A percentile compares a stretch with the other conserved stretches of the same genome.
phyloP scores from a whole-genome alignment of 2,888 invertebrate genomes.

The Platynereis dumerilii region DNA sequence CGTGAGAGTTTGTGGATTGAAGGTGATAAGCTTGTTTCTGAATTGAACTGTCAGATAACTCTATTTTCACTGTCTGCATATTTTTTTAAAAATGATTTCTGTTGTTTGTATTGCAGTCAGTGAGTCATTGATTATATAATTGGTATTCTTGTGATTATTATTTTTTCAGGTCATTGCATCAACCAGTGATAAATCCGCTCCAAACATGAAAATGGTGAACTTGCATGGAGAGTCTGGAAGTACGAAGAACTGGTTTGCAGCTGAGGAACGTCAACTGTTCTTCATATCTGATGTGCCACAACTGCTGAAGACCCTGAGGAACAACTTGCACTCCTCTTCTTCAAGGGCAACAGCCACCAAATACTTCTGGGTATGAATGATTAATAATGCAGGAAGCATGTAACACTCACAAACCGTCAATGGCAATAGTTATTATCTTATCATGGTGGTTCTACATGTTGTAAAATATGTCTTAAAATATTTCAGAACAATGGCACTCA shows the following conservation, averaged over 20 bases:
- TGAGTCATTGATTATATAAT: too few relatives aligned
- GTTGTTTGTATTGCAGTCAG: too few relatives aligned
- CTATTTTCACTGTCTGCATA: too few relatives aligned
- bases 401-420: too few relatives aligned
- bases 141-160: too few relatives aligned
- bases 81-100: too few relatives aligned
- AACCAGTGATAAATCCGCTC: slow-evolving; percentile 22
- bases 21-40: slow-evolving; percentile 6
- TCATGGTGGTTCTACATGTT: too few relatives aligned
- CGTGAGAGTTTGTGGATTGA: slow-evolving; percentile 13
- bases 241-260: slow-evolving; percentile 11
- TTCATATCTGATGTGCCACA: slow-evolving; percentile 24
- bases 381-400: too few relatives aligned
- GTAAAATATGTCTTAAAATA: not conserved
- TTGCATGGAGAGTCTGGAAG: slow-evolving; percentile 11
- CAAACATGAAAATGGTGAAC: slow-evolving; percentile 13
- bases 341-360: not conserved
- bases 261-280: slow-evolving; percentile 4
- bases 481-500: slow-evolving; percentile 21
- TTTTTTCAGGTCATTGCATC: slow-evolving; percentile 15
- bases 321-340: slow-evolving; percentile 14
- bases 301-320: slow-evolving; percentile 19
- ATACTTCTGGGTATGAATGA: slow-evolving; percentile 17
- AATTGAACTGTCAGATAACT: too few relatives aligned
- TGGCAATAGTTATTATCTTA: too few relatives aligned